A percentile compares a stretch with the other conserved stretches of the same genome.
These are phyloP conservation scores for Odocoileus virginianus DNA, from an alignment of 2,113 vertebrate species.

Conservation along the genomic window DNA sequence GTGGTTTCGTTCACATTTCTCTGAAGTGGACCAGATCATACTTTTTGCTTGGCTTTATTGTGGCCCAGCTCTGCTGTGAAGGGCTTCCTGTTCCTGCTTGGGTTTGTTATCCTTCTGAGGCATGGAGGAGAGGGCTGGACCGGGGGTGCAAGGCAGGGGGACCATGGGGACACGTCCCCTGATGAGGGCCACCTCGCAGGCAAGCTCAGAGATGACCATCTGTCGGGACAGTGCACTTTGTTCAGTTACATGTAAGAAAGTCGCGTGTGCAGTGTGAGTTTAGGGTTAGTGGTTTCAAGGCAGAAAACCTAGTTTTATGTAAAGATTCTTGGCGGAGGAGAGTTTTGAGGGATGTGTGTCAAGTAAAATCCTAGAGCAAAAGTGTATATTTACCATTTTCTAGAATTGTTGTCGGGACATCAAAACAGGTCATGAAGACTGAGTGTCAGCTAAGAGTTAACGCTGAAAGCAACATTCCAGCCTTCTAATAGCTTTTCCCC, in stretches of 20 bases:
- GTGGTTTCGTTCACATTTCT: neutral
- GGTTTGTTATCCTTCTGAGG: neutral
- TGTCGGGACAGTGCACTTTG: neutral
- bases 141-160: neutral
- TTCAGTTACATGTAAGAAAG: neutral
- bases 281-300: neutral
- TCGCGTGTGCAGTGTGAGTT: neutral
- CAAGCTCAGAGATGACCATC: neutral
- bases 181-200: neutral
- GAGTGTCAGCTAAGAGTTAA: neutral
- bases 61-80: too few relatives aligned
- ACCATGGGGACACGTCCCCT: neutral
- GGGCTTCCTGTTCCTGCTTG: accelerated
- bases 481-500: neutral
- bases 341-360: too few relatives aligned
- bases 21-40: neutral
- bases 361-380: neutral
- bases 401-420: neutral
- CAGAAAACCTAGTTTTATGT: neutral
- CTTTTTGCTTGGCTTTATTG: neutral
- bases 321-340: neutral
- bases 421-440: neutral
- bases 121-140: neutral
- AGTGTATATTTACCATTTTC: neutral
- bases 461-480: neutral